phyloP scores from a whole-genome alignment of 30 jellyfish, hydroid and myxozoan genomes.

The Euphysa ruthae region DNA sequence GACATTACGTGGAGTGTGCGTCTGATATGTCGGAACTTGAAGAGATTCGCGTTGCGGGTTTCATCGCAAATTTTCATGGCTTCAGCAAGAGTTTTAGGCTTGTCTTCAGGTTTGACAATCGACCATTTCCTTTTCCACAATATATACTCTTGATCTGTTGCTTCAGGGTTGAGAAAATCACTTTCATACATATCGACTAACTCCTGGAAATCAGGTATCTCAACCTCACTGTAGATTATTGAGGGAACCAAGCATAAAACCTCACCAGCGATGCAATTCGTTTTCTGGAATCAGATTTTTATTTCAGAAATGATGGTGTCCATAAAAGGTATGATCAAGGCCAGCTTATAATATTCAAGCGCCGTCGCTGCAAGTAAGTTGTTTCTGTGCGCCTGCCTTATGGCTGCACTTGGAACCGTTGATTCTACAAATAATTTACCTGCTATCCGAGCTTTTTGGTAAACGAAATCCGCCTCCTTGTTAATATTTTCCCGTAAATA shows the following conservation, averaged over 20 bases:
- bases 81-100: too few species aligned
- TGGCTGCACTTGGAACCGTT: background rate
- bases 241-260: slow-evolving; percentile 14
- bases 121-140: too few species aligned
- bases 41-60: too few species aligned
- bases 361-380: background rate
- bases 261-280: slow-evolving; percentile 2
- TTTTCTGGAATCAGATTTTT: background rate
- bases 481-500: slow-evolving; percentile 5
- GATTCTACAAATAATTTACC: background rate
- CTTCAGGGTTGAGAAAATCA: too few species aligned
- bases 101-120: too few species aligned
- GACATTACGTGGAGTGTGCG: too few species aligned
- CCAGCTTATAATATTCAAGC: slow-evolving; percentile 3
- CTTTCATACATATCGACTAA: too few species aligned
- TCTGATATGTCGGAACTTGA: too few species aligned
- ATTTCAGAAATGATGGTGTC: slow-evolving; percentile 14
- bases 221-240: slow-evolving; percentile 12
- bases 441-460: background rate
- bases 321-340: background rate
- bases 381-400: background rate
- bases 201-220: too few species aligned
- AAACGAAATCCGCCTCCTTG: background rate
- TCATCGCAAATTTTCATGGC: too few species aligned
- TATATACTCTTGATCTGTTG: too few species aligned